Evolutionary conservation across 2,888 invertebrate species (phyloP).

Genomic region (Sympetrum striolatum): DNA sequence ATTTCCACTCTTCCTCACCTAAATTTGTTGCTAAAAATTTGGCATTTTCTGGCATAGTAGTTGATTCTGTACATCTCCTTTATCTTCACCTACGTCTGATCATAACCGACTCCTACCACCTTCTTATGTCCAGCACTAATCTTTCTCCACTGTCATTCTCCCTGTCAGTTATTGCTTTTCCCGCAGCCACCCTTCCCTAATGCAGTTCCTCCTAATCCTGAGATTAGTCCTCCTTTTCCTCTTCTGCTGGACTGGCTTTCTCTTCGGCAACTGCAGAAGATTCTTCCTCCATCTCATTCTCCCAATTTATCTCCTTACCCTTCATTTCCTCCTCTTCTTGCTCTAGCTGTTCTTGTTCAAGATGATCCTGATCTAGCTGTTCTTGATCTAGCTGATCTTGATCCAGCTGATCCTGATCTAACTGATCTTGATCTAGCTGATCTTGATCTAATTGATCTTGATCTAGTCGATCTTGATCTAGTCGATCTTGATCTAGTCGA

Average conservation of each 20-base stretch:
- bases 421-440: no score
- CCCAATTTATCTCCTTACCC: conserved; percentile 46
- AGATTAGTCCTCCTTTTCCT: background rate
- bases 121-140: conserved; percentile 15
- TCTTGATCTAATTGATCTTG: no score
- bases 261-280: background rate
- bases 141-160: conserved; percentile 49
- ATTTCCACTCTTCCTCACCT: conserved; percentile 19
- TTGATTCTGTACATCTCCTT: background rate
- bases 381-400: no score
- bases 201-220: background rate
- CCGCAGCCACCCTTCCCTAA: conserved; percentile 45
- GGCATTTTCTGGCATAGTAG: conserved; percentile 45
- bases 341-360: no score
- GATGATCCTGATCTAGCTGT: no score
- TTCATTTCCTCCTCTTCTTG: conserved; percentile 49
- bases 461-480: no score
- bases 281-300: conserved; percentile 3
- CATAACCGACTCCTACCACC: background rate
- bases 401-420: no score
- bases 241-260: background rate
- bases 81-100: background rate
- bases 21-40: conserved; percentile 20
- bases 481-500: no score
- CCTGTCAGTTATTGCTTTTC: conserved; percentile 41